Evolutionary conservation across 2,888 invertebrate species (phyloP).

Genomic region (Drosophila atripex): DNA sequence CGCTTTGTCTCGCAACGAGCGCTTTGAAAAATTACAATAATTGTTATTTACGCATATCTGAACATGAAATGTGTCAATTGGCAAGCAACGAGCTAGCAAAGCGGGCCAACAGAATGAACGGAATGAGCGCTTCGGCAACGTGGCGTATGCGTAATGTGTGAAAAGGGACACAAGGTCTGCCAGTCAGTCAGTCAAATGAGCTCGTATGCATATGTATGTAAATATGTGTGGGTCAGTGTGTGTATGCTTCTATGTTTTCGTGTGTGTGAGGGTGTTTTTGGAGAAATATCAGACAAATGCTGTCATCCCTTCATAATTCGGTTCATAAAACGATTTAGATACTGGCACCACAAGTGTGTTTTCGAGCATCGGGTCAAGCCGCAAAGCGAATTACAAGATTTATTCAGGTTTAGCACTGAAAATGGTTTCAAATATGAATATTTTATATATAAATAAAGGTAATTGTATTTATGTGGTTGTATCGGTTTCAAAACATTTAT

Average conservation of each 20-base stretch:
- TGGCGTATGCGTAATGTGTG: slow-evolving; percentile 66
- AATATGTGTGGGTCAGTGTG: background rate
- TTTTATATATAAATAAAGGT: background rate
- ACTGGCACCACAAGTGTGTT: background rate
- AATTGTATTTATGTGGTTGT: background rate
- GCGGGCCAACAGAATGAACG: slow-evolving; percentile 25
- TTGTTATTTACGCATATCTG: slow-evolving; percentile 78
- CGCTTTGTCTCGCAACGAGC: slow-evolving; percentile 58
- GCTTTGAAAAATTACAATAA: slow-evolving; percentile 67
- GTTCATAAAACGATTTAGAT: slow-evolving; percentile 33
- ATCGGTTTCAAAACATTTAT: background rate
- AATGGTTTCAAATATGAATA: background rate
- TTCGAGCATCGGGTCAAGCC: slow-evolving; percentile 27
- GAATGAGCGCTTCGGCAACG: slow-evolving; percentile 24
- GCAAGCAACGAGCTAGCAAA: slow-evolving; percentile 52
- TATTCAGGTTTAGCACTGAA: slow-evolving; percentile 7
- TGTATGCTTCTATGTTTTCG: slow-evolving; percentile 4
- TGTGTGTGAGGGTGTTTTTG: slow-evolving; percentile 11
- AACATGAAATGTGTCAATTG: slow-evolving; percentile 73
- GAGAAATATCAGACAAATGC: slow-evolving; percentile 34
- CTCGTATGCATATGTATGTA: slow-evolving; percentile 10
- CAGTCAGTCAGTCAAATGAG: slow-evolving; percentile 27
- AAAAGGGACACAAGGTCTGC: slow-evolving; percentile 53
- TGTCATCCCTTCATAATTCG: slow-evolving; percentile 62
- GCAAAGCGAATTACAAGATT: slow-evolving; percentile 8